A percentile compares a stretch with the other conserved stretches of the same genome.
These are phyloP conservation scores for Cryptotermes secundus DNA, from an alignment of 1,140 invertebrate species.

Conservation along the genomic window DNA sequence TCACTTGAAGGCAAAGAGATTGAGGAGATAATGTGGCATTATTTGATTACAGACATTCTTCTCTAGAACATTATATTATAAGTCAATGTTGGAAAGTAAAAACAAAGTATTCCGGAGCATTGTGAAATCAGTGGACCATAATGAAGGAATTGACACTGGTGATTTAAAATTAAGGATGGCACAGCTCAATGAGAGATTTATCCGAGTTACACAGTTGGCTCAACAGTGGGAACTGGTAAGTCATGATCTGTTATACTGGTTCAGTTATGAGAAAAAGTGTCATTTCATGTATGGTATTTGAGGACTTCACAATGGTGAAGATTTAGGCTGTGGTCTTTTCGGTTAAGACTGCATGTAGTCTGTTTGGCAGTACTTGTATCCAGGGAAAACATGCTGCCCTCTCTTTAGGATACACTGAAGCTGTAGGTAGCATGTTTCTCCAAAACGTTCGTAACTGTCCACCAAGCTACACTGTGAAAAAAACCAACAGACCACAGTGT, in stretches of 20 bases:
- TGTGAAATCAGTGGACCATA: conserved; percentile 71
- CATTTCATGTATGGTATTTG: too few species aligned
- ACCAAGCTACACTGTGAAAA: too few species aligned
- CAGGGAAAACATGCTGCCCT: too few species aligned
- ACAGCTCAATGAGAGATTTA: conserved; percentile 80
- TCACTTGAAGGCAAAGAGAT: too few species aligned
- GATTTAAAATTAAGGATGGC: conserved; percentile 71
- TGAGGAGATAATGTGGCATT: background rate
- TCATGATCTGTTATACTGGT: background rate
- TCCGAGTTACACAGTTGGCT: conserved; percentile 67
- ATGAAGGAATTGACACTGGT: conserved; percentile 69
- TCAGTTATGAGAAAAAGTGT: too few species aligned
- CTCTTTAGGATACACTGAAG: too few species aligned
- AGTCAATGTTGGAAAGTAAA: conserved; percentile 90
- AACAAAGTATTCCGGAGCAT: conserved; percentile 91
- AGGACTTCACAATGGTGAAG: too few species aligned
- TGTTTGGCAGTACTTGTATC: too few species aligned
- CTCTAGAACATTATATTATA: conserved; percentile 83
- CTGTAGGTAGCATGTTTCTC: background rate
- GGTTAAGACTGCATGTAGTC: too few species aligned
- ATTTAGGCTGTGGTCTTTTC: too few species aligned
- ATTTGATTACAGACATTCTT: conserved; percentile 67
- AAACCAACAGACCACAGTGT: too few species aligned
- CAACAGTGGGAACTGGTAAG: conserved; percentile 71
- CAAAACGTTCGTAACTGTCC: too few species aligned